phyloP scores from a whole-genome alignment of 2,113 vertebrate species.

The Rhinogobius similis region DNA sequence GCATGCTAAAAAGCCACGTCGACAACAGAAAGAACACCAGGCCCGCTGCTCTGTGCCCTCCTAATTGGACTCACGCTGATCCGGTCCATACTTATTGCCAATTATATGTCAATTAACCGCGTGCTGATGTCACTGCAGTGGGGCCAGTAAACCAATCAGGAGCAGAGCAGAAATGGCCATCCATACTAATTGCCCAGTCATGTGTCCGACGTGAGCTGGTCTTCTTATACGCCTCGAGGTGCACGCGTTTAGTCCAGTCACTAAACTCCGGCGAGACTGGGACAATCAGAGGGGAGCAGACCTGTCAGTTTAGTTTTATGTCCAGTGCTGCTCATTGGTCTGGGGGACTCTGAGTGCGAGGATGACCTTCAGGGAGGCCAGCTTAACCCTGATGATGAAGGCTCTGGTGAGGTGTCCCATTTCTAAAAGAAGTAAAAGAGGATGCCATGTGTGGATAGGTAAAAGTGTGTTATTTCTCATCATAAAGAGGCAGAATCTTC shows the following conservation, averaged over 20 bases:
- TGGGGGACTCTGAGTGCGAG: too few relatives aligned
- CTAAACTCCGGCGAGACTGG: conserved; percentile 24
- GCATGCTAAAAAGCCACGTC: conserved; percentile 13
- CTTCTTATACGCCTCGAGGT: not conserved
- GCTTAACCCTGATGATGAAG: conserved; percentile 40
- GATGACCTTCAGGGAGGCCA: conserved; percentile 42
- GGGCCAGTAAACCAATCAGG: conserved; percentile 67
- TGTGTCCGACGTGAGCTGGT: conserved; percentile 10
- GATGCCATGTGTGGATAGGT: not conserved
- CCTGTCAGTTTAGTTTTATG: conserved; percentile 49
- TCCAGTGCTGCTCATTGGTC: conserved; percentile 27
- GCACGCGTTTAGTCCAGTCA: conserved; percentile 14
- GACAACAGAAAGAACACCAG: conserved; percentile 24
- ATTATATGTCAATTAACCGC: conserved; percentile 72
- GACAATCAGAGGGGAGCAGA: conserved; percentile 25
- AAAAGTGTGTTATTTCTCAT: not conserved
- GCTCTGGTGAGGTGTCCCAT: conserved; percentile 34
- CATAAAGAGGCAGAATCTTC: too few relatives aligned
- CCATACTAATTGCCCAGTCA: conserved; percentile 58
- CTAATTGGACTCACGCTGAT: conserved; percentile 57
- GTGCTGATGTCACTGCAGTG: conserved; percentile 66
- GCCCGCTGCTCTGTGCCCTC: conserved; percentile 18
- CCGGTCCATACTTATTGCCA: conserved; percentile 63
- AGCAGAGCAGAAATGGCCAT: conserved; percentile 41
- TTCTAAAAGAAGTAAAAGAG: conserved; percentile 24